Evolutionary conservation across 1,140 invertebrate species (phyloP), one percentile per base, ranked within the genome.

Genomic region (Ceratina japonica): DNA sequence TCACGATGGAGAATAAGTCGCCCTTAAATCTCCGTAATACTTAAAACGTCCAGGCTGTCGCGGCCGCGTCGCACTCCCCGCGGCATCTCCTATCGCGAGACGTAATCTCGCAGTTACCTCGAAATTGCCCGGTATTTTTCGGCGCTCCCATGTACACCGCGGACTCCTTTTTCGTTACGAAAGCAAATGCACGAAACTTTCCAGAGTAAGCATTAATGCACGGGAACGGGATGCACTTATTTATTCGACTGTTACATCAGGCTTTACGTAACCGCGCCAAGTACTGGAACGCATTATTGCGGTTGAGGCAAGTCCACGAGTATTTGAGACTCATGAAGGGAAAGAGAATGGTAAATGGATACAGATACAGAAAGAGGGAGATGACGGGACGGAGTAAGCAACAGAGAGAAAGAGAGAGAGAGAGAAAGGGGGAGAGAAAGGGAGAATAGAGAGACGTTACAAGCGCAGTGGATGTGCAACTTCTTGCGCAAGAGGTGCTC

Each of bases 401-500:
- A 8, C 37, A 63, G 20, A 61, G 54, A 49, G 58, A 54, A 3
- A 13, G 5, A 18, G n/a, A 31, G 7, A n/a, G 63, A 22, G 54
- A 75, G 61, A 49, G n/a, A 31, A 3, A n/a, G 63, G n/a, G 54
- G 71, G 61, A 49, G 54, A 66, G 58, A 64, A 54, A 74, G 62
- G 82, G 73, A 76, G 75, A 75, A 74, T 49, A 80, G 72, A 81
- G 75, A 69, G 68, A 75, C 82, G 80, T 85, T 79, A 69, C 82
- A 56, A 68, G 78, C 82, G 70, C 70, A 58, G 37, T 84, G 74
- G 70, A 86, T 86, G 84, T 83, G 85, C 81, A 85, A 86, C 80
- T 86, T 86, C 85, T 86, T 86, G 85, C 75, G 85, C 84, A 86
- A 86, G 85, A 86, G 76, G 70, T 80, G 72, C 78, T 87, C 74